phyloP scores from a whole-genome alignment of 92 coral and sea anemone species.

The Parazoanthus swiftii region DNA sequence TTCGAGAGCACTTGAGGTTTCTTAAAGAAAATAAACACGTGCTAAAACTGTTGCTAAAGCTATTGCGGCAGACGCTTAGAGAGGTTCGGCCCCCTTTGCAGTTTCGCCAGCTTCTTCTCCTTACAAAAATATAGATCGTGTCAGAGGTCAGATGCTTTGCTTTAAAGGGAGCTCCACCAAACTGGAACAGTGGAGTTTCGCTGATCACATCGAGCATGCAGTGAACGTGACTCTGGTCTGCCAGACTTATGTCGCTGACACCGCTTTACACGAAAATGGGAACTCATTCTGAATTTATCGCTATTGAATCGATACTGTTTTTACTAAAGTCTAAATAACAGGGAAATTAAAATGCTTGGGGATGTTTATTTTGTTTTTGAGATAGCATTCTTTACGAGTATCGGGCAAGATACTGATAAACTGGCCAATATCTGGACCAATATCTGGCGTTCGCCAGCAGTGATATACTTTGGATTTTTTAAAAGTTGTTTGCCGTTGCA shows the following conservation, averaged over 20 bases:
- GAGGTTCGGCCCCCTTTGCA: not conserved
- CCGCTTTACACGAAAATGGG: not conserved
- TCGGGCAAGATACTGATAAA: not conserved
- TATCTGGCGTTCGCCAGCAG: not conserved
- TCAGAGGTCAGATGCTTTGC: not conserved
- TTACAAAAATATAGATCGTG: not conserved
- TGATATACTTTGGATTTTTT: not conserved
- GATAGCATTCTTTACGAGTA: not conserved
- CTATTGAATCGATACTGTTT: too few species aligned
- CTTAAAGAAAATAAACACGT: not conserved
- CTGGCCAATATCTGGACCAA: too few species aligned
- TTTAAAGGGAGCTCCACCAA: not conserved
- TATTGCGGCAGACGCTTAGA: not conserved
- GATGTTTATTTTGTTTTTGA: not conserved
- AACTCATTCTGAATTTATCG: not conserved
- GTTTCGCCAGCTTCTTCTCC: not conserved
- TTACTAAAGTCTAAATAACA: too few species aligned
- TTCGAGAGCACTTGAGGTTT: not conserved
- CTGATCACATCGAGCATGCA: not conserved
- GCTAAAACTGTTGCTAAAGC: not conserved
- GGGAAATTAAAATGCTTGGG: not conserved
- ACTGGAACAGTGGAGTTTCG: not conserved
- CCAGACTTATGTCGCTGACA: not conserved
- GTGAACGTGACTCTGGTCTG: not conserved
- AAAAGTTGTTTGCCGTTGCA: not conserved